These are phyloP conservation scores for Girardinichthys multiradiatus DNA, from an alignment of 2,113 vertebrate genomes.

Conservation along the genomic window DNA sequence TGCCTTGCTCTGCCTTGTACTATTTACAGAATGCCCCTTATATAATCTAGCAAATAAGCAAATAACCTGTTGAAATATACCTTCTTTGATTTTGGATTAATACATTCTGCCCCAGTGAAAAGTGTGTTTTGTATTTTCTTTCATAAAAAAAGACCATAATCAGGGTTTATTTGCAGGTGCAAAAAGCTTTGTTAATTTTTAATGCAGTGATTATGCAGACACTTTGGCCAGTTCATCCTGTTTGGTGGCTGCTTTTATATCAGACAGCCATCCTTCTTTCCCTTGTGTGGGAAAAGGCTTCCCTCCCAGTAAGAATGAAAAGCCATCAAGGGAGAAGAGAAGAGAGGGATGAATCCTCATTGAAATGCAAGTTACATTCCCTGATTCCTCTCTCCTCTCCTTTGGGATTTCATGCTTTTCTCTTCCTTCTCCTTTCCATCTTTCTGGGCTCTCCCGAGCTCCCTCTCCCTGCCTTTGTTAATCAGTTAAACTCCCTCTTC, in stretches of 20 bases:
- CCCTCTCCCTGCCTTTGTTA: constrained; percentile 81
- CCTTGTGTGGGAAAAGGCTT: constrained; percentile 53
- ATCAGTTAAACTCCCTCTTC: constrained; percentile 88
- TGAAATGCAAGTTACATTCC: constrained; percentile 79
- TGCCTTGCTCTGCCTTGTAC: not conserved
- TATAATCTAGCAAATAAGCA: not conserved
- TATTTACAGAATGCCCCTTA: too few species aligned
- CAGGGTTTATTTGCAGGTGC: not conserved
- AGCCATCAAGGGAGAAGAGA: constrained; percentile 75
- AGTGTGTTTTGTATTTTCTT: constrained; percentile 15
- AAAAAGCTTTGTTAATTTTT: constrained; percentile 3
- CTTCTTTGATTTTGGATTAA: not conserved
- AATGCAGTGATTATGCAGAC: constrained; percentile 29
- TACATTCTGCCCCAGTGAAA: constrained; percentile 48
- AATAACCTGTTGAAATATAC: not conserved
- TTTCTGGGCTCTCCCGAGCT: constrained; percentile 59
- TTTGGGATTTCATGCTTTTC: constrained; percentile 73
- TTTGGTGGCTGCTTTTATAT: constrained; percentile 59
- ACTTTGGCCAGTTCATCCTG: constrained; percentile 20
- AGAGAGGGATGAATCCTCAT: constrained; percentile 78
- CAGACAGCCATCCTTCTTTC: constrained; percentile 43
- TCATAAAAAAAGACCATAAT: not conserved
- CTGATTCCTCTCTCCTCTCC: constrained; percentile 72
- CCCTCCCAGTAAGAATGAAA: constrained; percentile 70
- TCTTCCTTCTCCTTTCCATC: constrained; percentile 71